Conservation (phyloP, 2,113 vertebrate genomes). For the Sialia sialis region DNA sequence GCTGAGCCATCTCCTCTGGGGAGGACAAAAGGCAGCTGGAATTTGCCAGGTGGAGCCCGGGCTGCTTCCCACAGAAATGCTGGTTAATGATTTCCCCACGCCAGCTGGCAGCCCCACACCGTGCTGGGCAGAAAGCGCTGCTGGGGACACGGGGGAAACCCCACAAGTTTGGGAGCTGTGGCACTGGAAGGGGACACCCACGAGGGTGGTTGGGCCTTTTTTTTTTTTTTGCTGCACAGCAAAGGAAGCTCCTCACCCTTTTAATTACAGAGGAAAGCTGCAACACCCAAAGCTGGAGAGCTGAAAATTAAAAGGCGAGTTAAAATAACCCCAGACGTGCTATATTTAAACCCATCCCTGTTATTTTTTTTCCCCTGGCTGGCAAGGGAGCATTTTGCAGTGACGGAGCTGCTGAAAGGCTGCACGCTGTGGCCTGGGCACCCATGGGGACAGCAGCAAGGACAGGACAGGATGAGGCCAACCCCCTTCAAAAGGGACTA, state of each 20-base stretch:
- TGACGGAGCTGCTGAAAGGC: neutral
- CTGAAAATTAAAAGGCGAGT: neutral
- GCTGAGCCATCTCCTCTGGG: neutral
- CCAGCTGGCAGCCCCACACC: accelerated
- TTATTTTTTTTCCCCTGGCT: accelerated
- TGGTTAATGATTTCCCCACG: neutral
- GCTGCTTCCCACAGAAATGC: neutral
- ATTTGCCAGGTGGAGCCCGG: neutral
- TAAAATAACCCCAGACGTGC: neutral
- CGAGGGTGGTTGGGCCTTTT: too few species aligned
- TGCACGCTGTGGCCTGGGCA: neutral
- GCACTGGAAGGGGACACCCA: neutral
- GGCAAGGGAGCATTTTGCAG: neutral
- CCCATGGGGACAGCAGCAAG: neutral
- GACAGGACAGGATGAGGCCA: neutral
- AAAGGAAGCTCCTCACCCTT: constrained; percentile 21
- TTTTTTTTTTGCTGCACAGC: neutral
- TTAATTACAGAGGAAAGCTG: constrained; percentile 1
- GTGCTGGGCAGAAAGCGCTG: accelerated
- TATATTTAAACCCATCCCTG: neutral
- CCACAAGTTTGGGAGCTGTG: accelerated
- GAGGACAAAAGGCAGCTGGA: neutral
- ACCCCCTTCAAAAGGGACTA: neutral
- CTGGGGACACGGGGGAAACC: accelerated
- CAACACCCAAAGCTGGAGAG: neutral